Evolutionary conservation across 2,113 vertebrate genomes (phyloP).

Genomic region (Tiliqua scincoides): DNA sequence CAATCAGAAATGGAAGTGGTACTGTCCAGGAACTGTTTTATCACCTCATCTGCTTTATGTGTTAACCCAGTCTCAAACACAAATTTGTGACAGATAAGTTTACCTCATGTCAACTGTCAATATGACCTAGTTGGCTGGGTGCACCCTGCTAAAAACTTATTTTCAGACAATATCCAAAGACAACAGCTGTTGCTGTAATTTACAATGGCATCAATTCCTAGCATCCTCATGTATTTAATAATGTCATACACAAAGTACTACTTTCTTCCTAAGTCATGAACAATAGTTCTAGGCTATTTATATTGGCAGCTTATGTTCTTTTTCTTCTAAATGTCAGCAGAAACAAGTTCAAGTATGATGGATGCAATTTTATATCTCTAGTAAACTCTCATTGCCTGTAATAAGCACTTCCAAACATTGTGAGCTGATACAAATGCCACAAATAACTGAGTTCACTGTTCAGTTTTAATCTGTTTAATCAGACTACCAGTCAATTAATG

Average conservation of each 20-base stretch:
- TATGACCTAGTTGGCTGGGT: background rate
- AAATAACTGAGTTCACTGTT: constrained; percentile 47
- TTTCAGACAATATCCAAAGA: background rate
- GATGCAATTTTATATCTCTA: constrained; percentile 57
- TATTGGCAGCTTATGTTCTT: constrained; percentile 7
- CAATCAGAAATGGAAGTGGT: background rate
- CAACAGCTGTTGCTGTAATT: constrained; percentile 37
- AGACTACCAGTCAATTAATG: background rate
- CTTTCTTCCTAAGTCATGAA: constrained; percentile 37
- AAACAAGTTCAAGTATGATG: constrained; percentile 44
- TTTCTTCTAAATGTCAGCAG: constrained; percentile 40
- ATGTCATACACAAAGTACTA: constrained; percentile 28
- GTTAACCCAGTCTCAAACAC: background rate
- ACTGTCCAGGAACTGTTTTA: too few species aligned
- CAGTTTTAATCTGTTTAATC: background rate
- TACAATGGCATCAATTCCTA: constrained; percentile 67
- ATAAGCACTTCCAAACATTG: constrained; percentile 52
- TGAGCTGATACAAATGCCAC: constrained; percentile 42
- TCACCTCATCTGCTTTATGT: background rate
- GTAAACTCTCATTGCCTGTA: constrained; percentile 66
- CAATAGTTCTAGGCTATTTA: constrained; percentile 17
- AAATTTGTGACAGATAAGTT: background rate
- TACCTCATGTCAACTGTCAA: background rate
- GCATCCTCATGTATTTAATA: constrained; percentile 56
- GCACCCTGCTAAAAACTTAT: background rate